Evolutionary conservation across 2,797 vertebrate species (phyloP).

Genomic region (Yasuhikotakia modesta): DNA sequence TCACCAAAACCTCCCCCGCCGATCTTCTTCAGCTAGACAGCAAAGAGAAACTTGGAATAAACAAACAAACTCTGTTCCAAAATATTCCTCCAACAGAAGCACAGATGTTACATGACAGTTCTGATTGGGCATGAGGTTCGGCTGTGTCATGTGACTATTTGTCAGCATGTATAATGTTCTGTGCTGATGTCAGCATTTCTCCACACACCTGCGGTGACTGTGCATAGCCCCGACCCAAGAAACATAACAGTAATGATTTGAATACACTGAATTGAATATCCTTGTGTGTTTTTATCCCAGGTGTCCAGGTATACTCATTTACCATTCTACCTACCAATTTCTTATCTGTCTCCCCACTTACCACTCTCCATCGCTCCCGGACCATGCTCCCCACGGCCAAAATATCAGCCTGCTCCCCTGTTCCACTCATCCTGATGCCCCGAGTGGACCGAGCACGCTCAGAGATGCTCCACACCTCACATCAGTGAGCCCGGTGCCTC

Average conservation of each 20-base stretch:
- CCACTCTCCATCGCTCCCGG: conserved; percentile 99
- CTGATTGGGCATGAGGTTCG: conserved; percentile 3
- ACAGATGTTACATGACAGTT: conserved; percentile 7
- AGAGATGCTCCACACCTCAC: conserved; percentile 70
- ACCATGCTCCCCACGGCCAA: conserved; percentile 93
- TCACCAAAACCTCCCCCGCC: conserved; percentile 98
- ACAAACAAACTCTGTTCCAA: neutral
- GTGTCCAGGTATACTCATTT: neutral
- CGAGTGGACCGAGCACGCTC: conserved; percentile 64
- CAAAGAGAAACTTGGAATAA: neutral
- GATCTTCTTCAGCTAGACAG: conserved; percentile 88
- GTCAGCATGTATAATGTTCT: conserved; percentile 25
- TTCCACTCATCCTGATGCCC: conserved; percentile 90
- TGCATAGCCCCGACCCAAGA: neutral
- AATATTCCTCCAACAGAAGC: too few species aligned
- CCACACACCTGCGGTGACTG: conserved; percentile 43
- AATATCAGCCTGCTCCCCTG: conserved; percentile 95
- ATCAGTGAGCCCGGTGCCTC: conserved; percentile 70
- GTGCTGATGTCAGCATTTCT: conserved; percentile 44
- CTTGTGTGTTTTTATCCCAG: neutral
- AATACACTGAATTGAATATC: conserved; percentile 4
- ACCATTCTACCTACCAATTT: neutral
- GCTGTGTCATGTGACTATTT: conserved; percentile 26
- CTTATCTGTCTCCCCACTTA: conserved; percentile 60
- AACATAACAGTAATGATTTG: neutral